Conservation (phyloP, 2,888 invertebrate species). For the Esperia sulphurella region DNA sequence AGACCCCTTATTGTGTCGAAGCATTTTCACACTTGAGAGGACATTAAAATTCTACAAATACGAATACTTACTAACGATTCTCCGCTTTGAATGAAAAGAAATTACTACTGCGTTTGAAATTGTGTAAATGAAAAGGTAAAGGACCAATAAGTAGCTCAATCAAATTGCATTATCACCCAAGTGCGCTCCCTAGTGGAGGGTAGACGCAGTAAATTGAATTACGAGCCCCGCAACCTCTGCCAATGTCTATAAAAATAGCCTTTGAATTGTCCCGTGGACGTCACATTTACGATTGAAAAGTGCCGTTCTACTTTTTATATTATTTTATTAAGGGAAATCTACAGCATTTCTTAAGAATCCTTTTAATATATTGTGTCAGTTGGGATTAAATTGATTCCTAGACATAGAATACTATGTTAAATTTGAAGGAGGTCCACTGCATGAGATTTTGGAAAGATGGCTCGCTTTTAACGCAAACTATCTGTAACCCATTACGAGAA, state of each 20-base stretch:
- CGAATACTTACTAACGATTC: conserved; percentile 19
- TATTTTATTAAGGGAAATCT: too few relatives aligned
- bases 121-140: conserved; percentile 66
- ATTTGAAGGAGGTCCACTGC: too few relatives aligned
- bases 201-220: conserved; percentile 68
- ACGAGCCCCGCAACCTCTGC: conserved; percentile 53
- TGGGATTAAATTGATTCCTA: background rate
- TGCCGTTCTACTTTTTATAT: background rate
- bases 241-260: conserved; percentile 33
- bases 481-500: too few relatives aligned
- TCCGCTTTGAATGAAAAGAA: conserved; percentile 12
- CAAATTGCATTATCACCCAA: conserved; percentile 68
- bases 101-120: conserved; percentile 37
- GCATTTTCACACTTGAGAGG: conserved; percentile 40
- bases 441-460: too few relatives aligned
- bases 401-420: background rate
- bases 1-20: conserved; percentile 38
- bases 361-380: background rate
- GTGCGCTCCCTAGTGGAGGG: conserved; percentile 46
- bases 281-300: background rate
- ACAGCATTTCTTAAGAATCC: background rate
- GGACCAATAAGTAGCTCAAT: conserved; percentile 70
- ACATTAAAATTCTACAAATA: conserved; percentile 23
- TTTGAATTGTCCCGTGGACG: background rate
- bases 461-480: too few relatives aligned